A percentile compares a stretch with the other conserved stretches of the same genome.
These are phyloP conservation scores for Phoebastria nigripes DNA, from an alignment of 2,797 vertebrate species.

Conservation along the genomic window DNA sequence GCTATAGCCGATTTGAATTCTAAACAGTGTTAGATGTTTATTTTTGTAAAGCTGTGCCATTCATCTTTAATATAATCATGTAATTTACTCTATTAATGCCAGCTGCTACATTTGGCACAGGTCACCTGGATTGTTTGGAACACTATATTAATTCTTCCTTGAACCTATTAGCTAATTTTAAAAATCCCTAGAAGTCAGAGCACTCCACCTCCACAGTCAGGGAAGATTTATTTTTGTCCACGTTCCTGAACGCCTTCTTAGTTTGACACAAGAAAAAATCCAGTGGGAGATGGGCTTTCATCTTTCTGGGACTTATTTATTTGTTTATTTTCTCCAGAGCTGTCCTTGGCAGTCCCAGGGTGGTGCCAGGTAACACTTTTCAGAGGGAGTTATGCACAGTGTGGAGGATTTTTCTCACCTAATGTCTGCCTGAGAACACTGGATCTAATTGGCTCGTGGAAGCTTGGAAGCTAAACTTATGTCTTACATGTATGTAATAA, in stretches of 20 bases:
- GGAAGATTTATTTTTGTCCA: background rate
- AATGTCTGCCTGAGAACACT: background rate
- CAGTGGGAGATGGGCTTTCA: background rate
- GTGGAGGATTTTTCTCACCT: background rate
- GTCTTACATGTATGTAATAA: background rate
- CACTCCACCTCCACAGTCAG: background rate
- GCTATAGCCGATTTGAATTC: constrained; percentile 42
- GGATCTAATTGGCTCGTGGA: background rate
- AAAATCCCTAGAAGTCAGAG: constrained; percentile 5
- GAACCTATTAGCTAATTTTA: constrained; percentile 37
- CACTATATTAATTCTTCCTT: constrained; percentile 67
- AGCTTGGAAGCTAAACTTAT: background rate
- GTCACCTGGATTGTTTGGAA: constrained; percentile 61
- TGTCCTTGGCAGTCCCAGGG: background rate
- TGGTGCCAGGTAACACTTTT: background rate
- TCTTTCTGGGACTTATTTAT: background rate
- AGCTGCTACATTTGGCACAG: constrained; percentile 72
- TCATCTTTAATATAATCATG: constrained; percentile 67
- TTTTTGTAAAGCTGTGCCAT: constrained; percentile 44
- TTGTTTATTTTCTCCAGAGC: background rate
- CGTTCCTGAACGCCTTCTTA: background rate
- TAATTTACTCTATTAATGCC: constrained; percentile 70
- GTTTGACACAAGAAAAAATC: background rate
- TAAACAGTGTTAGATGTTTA: constrained; percentile 31
- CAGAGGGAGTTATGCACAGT: background rate